Conservation (phyloP, 2,113 vertebrate species). For the Cisticola juncidis region DNA sequence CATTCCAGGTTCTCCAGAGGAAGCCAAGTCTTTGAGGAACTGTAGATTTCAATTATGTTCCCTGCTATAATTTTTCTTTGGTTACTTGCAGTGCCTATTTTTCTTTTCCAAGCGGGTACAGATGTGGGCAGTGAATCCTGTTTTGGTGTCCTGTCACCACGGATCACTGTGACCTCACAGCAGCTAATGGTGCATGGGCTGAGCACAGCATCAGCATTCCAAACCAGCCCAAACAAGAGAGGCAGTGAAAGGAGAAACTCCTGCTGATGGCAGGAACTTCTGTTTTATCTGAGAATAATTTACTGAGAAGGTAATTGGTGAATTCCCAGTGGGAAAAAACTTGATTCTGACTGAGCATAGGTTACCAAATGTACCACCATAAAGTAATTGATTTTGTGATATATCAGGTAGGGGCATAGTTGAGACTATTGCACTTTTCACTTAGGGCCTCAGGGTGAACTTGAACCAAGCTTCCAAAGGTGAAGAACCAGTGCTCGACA, state of each 20-base stretch:
- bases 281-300: conserved; percentile 75
- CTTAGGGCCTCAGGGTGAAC: conserved; percentile 76
- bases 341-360: conserved; percentile 76
- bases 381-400: conserved; percentile 83
- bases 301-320: conserved; percentile 75
- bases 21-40: conserved; percentile 43
- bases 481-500: conserved; percentile 70
- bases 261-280: conserved; percentile 70
- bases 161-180: conserved; percentile 6
- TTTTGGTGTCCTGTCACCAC: conserved; percentile 25
- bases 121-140: conserved; percentile 42
- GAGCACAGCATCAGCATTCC: neutral
- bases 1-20: conserved; percentile 24
- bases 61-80: conserved; percentile 37
- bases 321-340: conserved; percentile 73
- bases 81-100: neutral
- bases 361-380: conserved; percentile 75
- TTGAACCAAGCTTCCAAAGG: conserved; percentile 77
- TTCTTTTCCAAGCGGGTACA: conserved; percentile 18
- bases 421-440: conserved; percentile 78
- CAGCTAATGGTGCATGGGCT: conserved; percentile 18
- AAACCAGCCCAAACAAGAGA: neutral
- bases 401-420: conserved; percentile 68
- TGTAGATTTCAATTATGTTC: conserved; percentile 30
- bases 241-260: conserved; percentile 51